Evolutionary conservation across 1,140 invertebrate genomes (phyloP).

Genomic region (Diachasmimorpha longicaudata): DNA sequence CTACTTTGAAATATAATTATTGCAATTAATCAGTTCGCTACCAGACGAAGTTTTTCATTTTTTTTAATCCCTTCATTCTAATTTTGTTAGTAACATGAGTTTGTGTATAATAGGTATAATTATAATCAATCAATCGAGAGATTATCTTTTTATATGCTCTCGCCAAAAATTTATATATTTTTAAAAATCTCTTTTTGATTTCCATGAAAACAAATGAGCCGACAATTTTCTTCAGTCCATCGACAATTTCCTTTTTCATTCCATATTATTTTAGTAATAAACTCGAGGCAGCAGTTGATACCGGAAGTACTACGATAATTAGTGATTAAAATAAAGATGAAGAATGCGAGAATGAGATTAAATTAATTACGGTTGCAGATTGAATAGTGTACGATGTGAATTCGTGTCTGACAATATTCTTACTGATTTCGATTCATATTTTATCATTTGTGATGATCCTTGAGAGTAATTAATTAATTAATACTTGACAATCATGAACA

Average conservation of each 20-base stretch:
- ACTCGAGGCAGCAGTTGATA: neutral
- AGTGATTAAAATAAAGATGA: neutral
- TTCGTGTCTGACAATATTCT: neutral
- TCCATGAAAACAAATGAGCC: constrained; percentile 1
- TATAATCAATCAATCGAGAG: constrained; percentile 43
- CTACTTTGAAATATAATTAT: constrained; percentile 33
- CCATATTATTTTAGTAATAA: neutral
- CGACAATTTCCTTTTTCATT: neutral
- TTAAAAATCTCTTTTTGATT: neutral
- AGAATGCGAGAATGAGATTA: neutral
- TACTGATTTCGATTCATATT: neutral
- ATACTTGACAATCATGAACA: constrained; percentile 50
- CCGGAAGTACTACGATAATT: neutral
- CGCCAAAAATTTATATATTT: neutral
- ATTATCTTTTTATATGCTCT: constrained; percentile 23
- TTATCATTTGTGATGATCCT: constrained; percentile 15
- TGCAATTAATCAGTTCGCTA: constrained; percentile 35
- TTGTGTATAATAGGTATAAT: constrained; percentile 39
- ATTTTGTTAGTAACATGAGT: constrained; percentile 41
- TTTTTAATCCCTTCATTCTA: constrained; percentile 34
- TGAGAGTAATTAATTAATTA: constrained; percentile 28
- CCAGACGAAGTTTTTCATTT: constrained; percentile 37
- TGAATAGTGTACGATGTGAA: constrained; percentile 12
- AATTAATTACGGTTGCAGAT: constrained; percentile 5
- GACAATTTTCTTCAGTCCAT: constrained; percentile 4